These are phyloP conservation scores for Drosophila obscura DNA, from an alignment of 1,140 invertebrate species.

Conservation along the genomic window DNA sequence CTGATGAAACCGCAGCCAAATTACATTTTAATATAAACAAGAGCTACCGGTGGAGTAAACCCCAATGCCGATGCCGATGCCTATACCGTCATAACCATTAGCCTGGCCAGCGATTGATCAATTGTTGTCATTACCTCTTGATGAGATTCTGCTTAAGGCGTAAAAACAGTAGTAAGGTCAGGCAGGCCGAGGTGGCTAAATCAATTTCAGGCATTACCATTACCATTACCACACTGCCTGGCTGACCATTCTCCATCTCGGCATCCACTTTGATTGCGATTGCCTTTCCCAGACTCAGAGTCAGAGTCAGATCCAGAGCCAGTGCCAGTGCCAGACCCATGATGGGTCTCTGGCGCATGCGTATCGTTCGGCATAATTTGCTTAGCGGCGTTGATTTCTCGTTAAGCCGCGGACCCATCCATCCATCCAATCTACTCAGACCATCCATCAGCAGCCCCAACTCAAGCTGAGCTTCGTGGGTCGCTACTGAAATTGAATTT, in stretches of 20 bases:
- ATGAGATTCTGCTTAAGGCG: conserved; percentile 84
- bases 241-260: conserved; percentile 15
- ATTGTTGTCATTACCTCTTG: conserved; percentile 80
- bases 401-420: conserved; percentile 60
- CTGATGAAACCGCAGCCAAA: conserved; percentile 54
- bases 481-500: conserved; percentile 83
- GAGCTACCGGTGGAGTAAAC: conserved; percentile 15
- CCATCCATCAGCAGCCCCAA: conserved; percentile 32
- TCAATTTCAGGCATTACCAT: conserved; percentile 70
- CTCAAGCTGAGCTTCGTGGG: conserved; percentile 48
- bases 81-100: conserved; percentile 49
- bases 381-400: conserved; percentile 81
- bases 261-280: conserved; percentile 60
- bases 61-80: conserved; percentile 1
- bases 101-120: conserved; percentile 65
- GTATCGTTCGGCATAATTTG: conserved; percentile 83
- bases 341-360: conserved; percentile 73
- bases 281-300: conserved; percentile 37
- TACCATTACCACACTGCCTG: conserved; percentile 17
- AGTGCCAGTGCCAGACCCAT: conserved; percentile 13
- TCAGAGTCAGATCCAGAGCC: conserved; percentile 3
- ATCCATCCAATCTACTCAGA: conserved; percentile 18
- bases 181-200: conserved; percentile 70
- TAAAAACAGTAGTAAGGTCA: conserved; percentile 83
- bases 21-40: conserved; percentile 74